Conservation (phyloP, 2,888 invertebrate species). For the Cantharis rufa region DNA sequence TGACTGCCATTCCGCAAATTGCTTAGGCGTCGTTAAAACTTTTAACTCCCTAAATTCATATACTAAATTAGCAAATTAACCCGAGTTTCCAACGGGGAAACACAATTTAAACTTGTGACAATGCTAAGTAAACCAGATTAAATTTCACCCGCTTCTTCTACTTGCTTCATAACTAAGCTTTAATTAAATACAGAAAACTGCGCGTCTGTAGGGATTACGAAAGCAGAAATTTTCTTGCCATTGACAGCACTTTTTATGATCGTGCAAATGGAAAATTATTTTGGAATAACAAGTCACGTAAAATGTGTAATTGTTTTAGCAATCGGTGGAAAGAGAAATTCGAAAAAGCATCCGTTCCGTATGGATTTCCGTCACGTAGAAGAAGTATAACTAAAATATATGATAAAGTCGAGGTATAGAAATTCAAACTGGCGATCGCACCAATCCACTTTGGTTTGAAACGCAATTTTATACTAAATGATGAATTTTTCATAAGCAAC, state of each 20-base stretch:
- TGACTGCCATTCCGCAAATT: slow-evolving; percentile 16
- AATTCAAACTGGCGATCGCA: neutral
- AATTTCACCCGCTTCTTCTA: slow-evolving; percentile 48
- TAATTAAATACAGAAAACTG: slow-evolving; percentile 47
- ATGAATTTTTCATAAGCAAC: neutral
- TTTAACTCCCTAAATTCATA: slow-evolving; percentile 36
- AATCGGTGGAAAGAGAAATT: neutral
- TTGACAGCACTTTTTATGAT: slow-evolving; percentile 3
- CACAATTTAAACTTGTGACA: slow-evolving; percentile 51
- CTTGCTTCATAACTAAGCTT: slow-evolving; percentile 42
- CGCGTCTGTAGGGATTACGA: slow-evolving; percentile 24
- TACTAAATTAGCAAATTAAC: slow-evolving; percentile 45
- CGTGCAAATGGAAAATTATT: slow-evolving; percentile 1
- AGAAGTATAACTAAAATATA: neutral
- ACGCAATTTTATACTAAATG: neutral
- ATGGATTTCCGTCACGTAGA: neutral
- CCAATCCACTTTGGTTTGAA: neutral
- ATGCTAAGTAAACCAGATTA: slow-evolving; percentile 53
- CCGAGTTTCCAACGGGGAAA: slow-evolving; percentile 39
- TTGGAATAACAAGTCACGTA: neutral
- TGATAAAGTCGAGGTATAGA: neutral
- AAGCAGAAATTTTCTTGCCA: slow-evolving; percentile 28
- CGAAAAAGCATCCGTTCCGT: neutral
- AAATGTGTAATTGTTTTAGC: neutral
- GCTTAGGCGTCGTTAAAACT: slow-evolving; percentile 20